These are phyloP conservation scores for Petrocephalus sullivani DNA, from an alignment of 2,797 vertebrate species.

Conservation along the genomic window DNA sequence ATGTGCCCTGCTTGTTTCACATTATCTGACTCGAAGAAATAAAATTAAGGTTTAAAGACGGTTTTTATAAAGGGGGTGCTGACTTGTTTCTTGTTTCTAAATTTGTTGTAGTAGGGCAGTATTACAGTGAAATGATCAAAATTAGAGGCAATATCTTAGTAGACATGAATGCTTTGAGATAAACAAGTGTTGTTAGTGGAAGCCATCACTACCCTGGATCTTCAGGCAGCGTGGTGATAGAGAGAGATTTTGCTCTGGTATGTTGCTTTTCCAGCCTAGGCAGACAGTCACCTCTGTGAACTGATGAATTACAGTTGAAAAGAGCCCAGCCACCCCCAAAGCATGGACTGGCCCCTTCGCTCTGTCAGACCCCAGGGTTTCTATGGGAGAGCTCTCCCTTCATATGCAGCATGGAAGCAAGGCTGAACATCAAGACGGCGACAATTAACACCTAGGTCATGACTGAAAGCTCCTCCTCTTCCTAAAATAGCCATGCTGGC, in stretches of 20 bases:
- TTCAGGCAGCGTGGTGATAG: neutral
- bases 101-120: neutral
- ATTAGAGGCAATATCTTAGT: neutral
- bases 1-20: neutral
- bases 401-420: neutral
- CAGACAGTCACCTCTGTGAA: slow-evolving; percentile 38
- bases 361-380: slow-evolving; percentile 37
- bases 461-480: slow-evolving; percentile 7
- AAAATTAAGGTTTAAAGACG: neutral
- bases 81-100: neutral
- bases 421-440: slow-evolving; percentile 4
- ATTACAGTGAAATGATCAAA: neutral
- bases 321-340: slow-evolving; percentile 30
- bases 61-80: neutral
- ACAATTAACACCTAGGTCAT: slow-evolving; percentile 5
- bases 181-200: neutral
- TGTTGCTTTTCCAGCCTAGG: slow-evolving; percentile 16
- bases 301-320: slow-evolving; percentile 28
- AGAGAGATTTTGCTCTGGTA: neutral
- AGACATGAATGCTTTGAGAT: neutral
- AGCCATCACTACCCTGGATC: neutral
- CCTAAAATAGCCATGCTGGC: neutral
- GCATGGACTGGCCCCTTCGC: slow-evolving; percentile 1
- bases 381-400: slow-evolving; percentile 33
- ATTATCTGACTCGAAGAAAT: neutral